Conservation (phyloP, 2,888 invertebrate genomes). For the Scaptomyza polygonia region DNA sequence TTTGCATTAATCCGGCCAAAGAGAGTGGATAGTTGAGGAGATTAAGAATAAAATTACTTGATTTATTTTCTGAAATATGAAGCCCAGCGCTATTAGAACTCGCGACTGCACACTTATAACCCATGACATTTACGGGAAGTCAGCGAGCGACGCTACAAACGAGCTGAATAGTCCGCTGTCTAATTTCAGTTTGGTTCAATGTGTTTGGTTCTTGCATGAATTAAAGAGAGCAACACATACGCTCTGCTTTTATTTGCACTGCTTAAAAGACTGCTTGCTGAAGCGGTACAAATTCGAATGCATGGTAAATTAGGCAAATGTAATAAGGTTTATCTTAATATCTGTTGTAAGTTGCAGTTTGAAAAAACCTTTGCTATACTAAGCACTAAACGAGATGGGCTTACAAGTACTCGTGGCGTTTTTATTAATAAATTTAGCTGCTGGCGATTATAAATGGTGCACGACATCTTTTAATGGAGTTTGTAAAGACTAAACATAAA, state of each 20-base stretch:
- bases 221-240: not conserved
- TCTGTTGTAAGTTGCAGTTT: not conserved
- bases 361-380: not conserved
- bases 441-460: slow-evolving; percentile 21
- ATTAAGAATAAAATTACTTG: too few relatives aligned
- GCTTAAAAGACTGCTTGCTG: slow-evolving; percentile 2
- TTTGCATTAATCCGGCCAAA: slow-evolving; percentile 81
- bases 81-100: slow-evolving; percentile 20
- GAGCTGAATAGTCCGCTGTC: accelerated
- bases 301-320: not conserved
- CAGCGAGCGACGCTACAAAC: slow-evolving; percentile 23
- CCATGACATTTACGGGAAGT: not conserved
- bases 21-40: slow-evolving; percentile 63
- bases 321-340: not conserved
- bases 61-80: too few relatives aligned
- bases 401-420: not conserved
- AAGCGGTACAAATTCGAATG: slow-evolving; percentile 16
- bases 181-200: slow-evolving; percentile 19
- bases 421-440: not conserved
- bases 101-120: not conserved
- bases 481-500: slow-evolving; percentile 5
- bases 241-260: slow-evolving; percentile 5
- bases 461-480: not conserved
- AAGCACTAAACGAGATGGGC: not conserved
- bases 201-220: not conserved